Conservation (phyloP, 2,797 vertebrate genomes). For the Schizothorax lantsangensis region DNA sequence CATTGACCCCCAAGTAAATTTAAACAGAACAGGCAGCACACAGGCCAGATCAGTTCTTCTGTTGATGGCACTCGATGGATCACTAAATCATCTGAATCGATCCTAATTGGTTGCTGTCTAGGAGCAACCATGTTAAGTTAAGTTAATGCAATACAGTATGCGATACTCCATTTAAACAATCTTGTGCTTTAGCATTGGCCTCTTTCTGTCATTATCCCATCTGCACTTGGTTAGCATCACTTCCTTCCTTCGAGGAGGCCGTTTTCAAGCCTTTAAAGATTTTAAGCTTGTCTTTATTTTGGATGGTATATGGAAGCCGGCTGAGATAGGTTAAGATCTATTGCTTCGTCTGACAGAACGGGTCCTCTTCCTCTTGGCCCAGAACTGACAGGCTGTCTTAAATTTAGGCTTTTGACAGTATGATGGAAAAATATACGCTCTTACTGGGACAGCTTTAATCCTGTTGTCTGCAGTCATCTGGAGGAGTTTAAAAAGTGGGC, state of each 20-base stretch:
- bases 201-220: conserved; percentile 46
- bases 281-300: conserved; percentile 24
- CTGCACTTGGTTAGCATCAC: conserved; percentile 34
- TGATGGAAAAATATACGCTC: conserved; percentile 48
- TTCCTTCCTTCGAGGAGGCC: conserved; percentile 9
- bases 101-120: conserved; percentile 33
- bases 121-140: conserved; percentile 12
- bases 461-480: conserved; percentile 55
- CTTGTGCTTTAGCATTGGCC: conserved; percentile 26
- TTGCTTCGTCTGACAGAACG: conserved; percentile 26
- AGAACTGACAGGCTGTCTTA: conserved; percentile 38
- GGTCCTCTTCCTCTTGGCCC: conserved; percentile 36
- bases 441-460: conserved; percentile 63
- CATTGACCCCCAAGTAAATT: too few species aligned
- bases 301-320: conserved; percentile 25
- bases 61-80: not conserved
- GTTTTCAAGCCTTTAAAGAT: conserved; percentile 30
- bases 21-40: not conserved
- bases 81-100: conserved; percentile 28
- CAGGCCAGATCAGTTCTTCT: not conserved
- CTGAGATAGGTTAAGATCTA: conserved; percentile 42
- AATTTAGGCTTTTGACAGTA: conserved; percentile 39
- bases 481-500: conserved; percentile 27
- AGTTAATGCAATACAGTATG: conserved; percentile 10
- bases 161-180: conserved; percentile 18